A percentile compares a stretch with the other conserved stretches of the same genome.
Evolutionary conservation across 1,140 invertebrate species (phyloP).

Genomic region (Rhynchophorus ferrugineus): DNA sequence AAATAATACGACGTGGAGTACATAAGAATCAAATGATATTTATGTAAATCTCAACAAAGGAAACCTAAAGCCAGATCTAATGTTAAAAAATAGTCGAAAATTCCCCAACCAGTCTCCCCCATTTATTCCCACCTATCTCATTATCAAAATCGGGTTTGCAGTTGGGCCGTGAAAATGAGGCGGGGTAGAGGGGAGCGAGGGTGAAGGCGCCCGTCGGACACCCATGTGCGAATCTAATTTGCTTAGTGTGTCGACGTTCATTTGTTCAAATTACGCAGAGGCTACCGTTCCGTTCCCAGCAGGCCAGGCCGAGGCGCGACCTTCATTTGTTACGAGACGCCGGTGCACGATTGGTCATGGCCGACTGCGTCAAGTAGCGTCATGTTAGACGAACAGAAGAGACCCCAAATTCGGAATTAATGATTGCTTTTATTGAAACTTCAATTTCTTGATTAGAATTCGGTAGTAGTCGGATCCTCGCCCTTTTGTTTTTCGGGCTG

Average conservation of each 20-base stretch:
- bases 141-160: no score
- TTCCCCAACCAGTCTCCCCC: no score
- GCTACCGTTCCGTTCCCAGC: conserved; percentile 30
- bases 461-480: no score
- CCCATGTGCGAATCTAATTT: conserved; percentile 42
- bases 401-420: conserved; percentile 45
- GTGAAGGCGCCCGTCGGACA: no score
- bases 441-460: conserved; percentile 46
- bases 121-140: no score
- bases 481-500: conserved; percentile 23
- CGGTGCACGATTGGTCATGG: conserved; percentile 17
- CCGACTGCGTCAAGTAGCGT: conserved; percentile 28
- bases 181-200: no score
- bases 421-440: conserved; percentile 47
- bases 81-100: no score
- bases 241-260: conserved; percentile 41
- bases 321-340: conserved; percentile 17
- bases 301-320: conserved; percentile 13
- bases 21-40: no score
- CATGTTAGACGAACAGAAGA: conserved; percentile 28
- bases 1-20: no score
- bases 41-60: no score
- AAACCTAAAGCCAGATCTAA: no score
- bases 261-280: conserved; percentile 43
- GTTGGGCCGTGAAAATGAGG: no score